Conservation (phyloP, 2,113 vertebrate species). For the Trematocara zebra region DNA sequence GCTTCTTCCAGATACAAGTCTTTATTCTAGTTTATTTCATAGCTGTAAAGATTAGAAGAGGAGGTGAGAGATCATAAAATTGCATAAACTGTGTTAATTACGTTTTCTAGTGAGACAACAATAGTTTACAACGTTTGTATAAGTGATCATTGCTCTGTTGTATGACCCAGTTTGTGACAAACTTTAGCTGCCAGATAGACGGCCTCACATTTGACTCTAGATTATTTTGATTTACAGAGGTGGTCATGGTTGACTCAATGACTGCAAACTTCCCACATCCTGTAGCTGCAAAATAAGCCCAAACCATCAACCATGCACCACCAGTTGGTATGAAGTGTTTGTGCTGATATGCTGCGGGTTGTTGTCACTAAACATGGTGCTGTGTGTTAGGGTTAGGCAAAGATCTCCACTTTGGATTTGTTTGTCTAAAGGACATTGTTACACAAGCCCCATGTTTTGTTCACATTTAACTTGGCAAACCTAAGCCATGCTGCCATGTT, state of each 20-base stretch:
- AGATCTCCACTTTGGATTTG: not conserved
- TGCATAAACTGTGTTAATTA: not conserved
- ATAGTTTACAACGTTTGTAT: not conserved
- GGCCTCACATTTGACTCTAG: not conserved
- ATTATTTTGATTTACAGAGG: not conserved
- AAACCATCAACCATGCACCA: not conserved
- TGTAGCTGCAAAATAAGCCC: not conserved
- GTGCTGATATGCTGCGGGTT: not conserved
- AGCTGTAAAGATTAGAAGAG: not conserved
- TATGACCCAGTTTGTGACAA: not conserved
- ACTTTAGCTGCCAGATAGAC: not conserved
- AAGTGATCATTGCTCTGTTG: not conserved
- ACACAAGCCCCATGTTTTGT: not conserved
- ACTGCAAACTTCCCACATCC: not conserved
- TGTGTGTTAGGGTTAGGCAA: not conserved
- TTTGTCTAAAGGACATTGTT: not conserved
- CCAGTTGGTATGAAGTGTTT: not conserved
- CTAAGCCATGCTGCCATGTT: not conserved
- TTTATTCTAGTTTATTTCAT: not conserved
- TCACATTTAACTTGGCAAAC: not conserved
- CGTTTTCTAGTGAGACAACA: accelerated
- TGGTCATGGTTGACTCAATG: not conserved
- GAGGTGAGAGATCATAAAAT: not conserved
- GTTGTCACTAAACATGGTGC: not conserved
- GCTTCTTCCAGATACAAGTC: not conserved